Evolutionary conservation across 2,797 vertebrate species (phyloP).

Genomic region (Dicrostonyx torquatus): DNA sequence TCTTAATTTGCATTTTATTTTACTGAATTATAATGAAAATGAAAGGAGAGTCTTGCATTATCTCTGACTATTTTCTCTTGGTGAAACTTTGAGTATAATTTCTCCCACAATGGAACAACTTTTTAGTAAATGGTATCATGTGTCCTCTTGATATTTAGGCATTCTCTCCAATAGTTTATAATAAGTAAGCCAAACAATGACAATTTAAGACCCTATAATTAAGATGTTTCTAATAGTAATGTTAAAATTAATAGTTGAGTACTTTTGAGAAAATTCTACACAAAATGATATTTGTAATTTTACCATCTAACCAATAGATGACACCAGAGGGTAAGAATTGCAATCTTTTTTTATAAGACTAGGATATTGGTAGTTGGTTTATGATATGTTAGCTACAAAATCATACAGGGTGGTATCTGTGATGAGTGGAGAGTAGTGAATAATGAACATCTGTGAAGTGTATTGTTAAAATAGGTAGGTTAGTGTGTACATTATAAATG

Average conservation of each 20-base stretch:
- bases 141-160: neutral
- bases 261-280: neutral
- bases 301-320: slow-evolving; percentile 80
- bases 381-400: slow-evolving; percentile 69
- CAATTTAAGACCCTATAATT: neutral
- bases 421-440: slow-evolving; percentile 62
- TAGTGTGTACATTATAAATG: neutral
- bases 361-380: slow-evolving; percentile 54
- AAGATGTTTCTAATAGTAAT: neutral
- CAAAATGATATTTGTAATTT: slow-evolving; percentile 51
- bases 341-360: neutral
- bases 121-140: neutral
- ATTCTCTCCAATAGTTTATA: neutral
- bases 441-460: slow-evolving; percentile 48
- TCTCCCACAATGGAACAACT: neutral
- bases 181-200: rapidly evolving
- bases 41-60: neutral
- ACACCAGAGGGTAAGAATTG: slow-evolving; percentile 77
- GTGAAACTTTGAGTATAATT: neutral
- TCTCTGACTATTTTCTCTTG: neutral
- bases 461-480: slow-evolving; percentile 66
- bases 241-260: neutral
- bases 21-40: neutral
- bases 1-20: neutral
- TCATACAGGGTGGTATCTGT: slow-evolving; percentile 62